Evolutionary conservation across 2,888 invertebrate species (phyloP), one percentile per base, ranked within the genome.

Genomic region (Drosophila formosana): DNA sequence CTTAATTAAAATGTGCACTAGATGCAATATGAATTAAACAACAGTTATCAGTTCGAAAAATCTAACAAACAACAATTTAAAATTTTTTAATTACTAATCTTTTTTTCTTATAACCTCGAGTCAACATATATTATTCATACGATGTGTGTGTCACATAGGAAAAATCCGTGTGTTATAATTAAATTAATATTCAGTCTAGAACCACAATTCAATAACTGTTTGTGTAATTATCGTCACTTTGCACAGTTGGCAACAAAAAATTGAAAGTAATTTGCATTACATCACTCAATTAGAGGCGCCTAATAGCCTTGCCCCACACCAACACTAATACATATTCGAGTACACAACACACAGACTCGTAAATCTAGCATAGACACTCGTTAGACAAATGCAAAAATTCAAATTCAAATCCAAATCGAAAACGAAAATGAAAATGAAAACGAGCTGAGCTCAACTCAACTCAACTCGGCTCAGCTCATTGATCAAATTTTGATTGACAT

Each of bases 401-500:
- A 68, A 72, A 64, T 30, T 30, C 7, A 30, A 18, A 18, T 60
- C 30, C 60, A 73, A 70, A 70, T 56, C 68, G 69, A 57, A 55
- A 32, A 3, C 30, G 30, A 62, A 52, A 49, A 34, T 8, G 53
- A 69, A 71, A 60, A 32, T 39, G 45, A 56, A 72, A 37, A 18
- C 18, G 65, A 60, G 75, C 62, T 55, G 50, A 65, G 57, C 72
- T 63, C 39, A 53, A 26, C 68, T 34, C 25, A 46, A 46, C 53
- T 34, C 25, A 46, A 46, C 53, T 72, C 56, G 47, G 47, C 53
- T 72, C 66, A 65, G 70, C 88, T 88, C 86, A 87, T 83, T 83
- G 89, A 83, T 83, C 89, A 87, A 87, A 84, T 73, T 87, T 89
- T 81, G 89, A 83, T 83, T 83, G 89, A 88, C 83, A 87, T 65